Evolutionary conservation across 2,888 invertebrate genomes (phyloP), one percentile per base, ranked within the genome.

Genomic region (Lasioglossum villosulum): DNA sequence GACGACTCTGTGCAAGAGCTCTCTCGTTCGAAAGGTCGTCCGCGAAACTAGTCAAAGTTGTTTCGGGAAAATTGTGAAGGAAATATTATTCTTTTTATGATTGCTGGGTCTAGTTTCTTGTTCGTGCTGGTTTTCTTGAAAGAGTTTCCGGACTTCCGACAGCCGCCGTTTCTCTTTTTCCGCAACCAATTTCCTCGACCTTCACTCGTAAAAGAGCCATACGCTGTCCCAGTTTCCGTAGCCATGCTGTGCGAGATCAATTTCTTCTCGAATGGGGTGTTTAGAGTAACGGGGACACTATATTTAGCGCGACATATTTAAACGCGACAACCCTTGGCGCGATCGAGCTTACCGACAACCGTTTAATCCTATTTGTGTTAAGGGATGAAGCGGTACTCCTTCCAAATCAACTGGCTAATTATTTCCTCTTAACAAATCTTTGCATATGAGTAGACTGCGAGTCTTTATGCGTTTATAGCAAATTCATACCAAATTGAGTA

Each of bases 241-340:
- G 45, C 59, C 63, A 63, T 59, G 30, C 63, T 23, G 59, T 23
- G n/a, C 75, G 39, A 52, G 59, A 56, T 75, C 59, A 75, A 75
- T 59, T 56, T 75, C 75, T 59, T 63, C 59, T 30, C 37, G 39
- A 75, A 27, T n/a, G n/a, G n/a, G 66, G 63, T 34, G 75, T 75
- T 42, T 45, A 23, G 10, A n/a, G 39, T 14, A 30, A 63, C 45
- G 75, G 39, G 30, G 70, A 23, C 23, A 10, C 75, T 75, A 75
- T 75, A 75, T 75, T 75, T 75, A 75, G 63, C 75, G 63, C 30
- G 75, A 66, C 63, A 66, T 42, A 75, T 63, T 75, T 75, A 75
- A 75, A 34, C 63, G 63, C 30, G 27, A n/a, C 74, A 39, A 59
- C 75, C 63, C 63, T 45, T 14, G n/a, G 42, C 6, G 30, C 19